phyloP scores from a whole-genome alignment of 1,140 invertebrate species.

The Micrasema longulum region DNA sequence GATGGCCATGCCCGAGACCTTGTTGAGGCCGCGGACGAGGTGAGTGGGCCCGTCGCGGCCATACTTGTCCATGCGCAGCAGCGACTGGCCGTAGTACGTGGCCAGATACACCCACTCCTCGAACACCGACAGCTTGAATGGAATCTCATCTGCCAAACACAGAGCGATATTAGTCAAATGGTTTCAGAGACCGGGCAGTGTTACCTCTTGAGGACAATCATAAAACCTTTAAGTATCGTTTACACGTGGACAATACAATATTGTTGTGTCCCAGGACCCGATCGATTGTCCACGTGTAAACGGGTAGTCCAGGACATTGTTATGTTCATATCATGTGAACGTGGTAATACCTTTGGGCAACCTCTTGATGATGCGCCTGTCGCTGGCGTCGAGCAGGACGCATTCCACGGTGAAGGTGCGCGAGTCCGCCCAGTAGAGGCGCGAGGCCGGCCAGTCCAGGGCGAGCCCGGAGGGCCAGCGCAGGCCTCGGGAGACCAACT shows the following conservation, averaged over 20 bases:
- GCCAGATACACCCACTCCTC: slow-evolving; percentile 79
- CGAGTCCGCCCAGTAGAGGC: slow-evolving; percentile 83
- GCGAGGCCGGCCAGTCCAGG: slow-evolving; percentile 74
- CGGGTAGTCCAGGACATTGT: neutral
- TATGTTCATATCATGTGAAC: neutral
- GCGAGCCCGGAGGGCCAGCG: slow-evolving; percentile 77
- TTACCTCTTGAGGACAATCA: neutral
- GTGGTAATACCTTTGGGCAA: slow-evolving; percentile 57
- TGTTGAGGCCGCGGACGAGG: slow-evolving; percentile 68
- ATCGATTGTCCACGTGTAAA: neutral
- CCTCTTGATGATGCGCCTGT: slow-evolving; percentile 70
- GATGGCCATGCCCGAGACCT: slow-evolving; percentile 75
- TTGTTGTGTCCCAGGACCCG: too few species aligned
- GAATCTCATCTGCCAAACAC: slow-evolving; percentile 65
- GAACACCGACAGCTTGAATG: slow-evolving; percentile 80
- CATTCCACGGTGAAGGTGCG: slow-evolving; percentile 77
- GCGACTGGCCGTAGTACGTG: slow-evolving; percentile 71
- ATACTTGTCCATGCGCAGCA: slow-evolving; percentile 80
- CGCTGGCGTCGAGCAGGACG: slow-evolving; percentile 74
- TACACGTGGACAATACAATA: too few species aligned
- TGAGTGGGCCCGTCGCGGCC: slow-evolving; percentile 69
- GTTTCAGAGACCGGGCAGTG: too few species aligned
- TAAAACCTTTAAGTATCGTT: neutral
- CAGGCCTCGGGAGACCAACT: slow-evolving; percentile 69
- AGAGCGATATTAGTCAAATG: neutral